Conservation (phyloP, 2,797 vertebrate genomes). For the Australoheros facetus region DNA sequence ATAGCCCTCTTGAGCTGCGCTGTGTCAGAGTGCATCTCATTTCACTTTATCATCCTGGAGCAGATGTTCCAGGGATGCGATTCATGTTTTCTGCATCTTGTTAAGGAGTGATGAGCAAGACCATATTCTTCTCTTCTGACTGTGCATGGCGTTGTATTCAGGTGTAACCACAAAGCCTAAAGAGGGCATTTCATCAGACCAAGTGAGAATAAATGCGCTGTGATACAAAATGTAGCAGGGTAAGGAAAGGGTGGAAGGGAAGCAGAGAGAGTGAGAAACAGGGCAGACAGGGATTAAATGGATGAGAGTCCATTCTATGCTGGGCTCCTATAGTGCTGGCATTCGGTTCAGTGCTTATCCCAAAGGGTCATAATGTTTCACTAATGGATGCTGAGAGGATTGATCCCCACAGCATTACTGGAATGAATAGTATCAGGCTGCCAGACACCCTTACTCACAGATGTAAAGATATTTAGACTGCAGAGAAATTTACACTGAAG, state of each 20-base stretch:
- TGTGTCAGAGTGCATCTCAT: slow-evolving; percentile 12
- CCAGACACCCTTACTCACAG: slow-evolving; percentile 18
- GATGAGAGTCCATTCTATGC: slow-evolving; percentile 34
- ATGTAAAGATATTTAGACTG: slow-evolving; percentile 23
- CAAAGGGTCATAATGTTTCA: slow-evolving; percentile 46
- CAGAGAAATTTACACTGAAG: neutral
- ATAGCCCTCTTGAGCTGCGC: slow-evolving; percentile 7
- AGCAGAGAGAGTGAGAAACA: slow-evolving; percentile 26
- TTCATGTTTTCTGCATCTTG: slow-evolving; percentile 29
- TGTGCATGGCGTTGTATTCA: neutral
- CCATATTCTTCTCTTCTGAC: slow-evolving; percentile 13
- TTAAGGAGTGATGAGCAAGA: slow-evolving; percentile 14
- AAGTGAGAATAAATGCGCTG: slow-evolving; percentile 28
- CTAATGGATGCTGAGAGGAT: slow-evolving; percentile 67
- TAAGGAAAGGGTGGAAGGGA: slow-evolving; percentile 34
- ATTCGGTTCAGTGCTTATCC: slow-evolving; percentile 56
- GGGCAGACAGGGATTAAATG: slow-evolving; percentile 52
- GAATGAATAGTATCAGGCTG: slow-evolving; percentile 51
- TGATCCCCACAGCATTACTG: slow-evolving; percentile 65
- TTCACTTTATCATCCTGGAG: slow-evolving; percentile 29
- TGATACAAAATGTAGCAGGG: slow-evolving; percentile 31
- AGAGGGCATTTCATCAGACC: slow-evolving; percentile 23
- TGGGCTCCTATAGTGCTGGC: slow-evolving; percentile 31
- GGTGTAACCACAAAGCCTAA: slow-evolving; percentile 12
- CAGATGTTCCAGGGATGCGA: slow-evolving; percentile 35